These are phyloP conservation scores for Notothenia coriiceps DNA, from an alignment of 2,113 vertebrate species.

Conservation along the genomic window DNA sequence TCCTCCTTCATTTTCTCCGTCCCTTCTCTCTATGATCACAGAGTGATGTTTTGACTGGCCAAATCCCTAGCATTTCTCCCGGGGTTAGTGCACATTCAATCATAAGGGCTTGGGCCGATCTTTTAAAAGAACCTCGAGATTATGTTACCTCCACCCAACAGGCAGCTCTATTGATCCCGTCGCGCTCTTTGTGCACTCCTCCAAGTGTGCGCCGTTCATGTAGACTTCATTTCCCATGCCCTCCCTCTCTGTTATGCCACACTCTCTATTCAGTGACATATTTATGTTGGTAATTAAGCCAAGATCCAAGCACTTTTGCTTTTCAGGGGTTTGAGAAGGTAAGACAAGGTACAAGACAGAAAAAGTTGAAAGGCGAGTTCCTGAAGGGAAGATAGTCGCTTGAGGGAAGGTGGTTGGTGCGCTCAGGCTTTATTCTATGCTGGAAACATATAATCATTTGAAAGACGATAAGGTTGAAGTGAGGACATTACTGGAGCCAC, in stretches of 20 bases:
- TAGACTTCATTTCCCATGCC: conserved; percentile 40
- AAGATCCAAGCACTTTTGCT: conserved; percentile 65
- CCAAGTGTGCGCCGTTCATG: conserved; percentile 23
- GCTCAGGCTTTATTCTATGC: conserved; percentile 58
- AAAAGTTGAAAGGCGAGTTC: conserved; percentile 34
- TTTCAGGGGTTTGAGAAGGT: conserved; percentile 44
- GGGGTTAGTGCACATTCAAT: conserved; percentile 70
- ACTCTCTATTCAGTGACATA: conserved; percentile 69
- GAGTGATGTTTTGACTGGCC: conserved; percentile 73
- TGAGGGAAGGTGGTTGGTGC: conserved; percentile 39
- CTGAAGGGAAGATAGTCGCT: conserved; percentile 49
- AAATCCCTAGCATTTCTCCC: conserved; percentile 67
- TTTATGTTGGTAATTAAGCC: conserved; percentile 73
- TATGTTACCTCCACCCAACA: conserved; percentile 73
- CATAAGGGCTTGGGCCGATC: conserved; percentile 58
- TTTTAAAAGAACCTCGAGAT: conserved; percentile 71
- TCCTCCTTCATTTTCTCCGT: conserved; percentile 61
- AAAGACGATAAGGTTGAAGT: conserved; percentile 75
- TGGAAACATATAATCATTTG: conserved; percentile 75
- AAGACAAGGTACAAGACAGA: background rate
- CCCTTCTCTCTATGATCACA: conserved; percentile 62
- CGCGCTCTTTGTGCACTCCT: conserved; percentile 38
- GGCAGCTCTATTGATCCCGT: conserved; percentile 69
- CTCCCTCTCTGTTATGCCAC: conserved; percentile 33
- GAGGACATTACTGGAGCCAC: conserved; percentile 67